These are phyloP conservation scores for Microcebus jonahi DNA, from an alignment of 2,113 vertebrate species.

Conservation along the genomic window DNA sequence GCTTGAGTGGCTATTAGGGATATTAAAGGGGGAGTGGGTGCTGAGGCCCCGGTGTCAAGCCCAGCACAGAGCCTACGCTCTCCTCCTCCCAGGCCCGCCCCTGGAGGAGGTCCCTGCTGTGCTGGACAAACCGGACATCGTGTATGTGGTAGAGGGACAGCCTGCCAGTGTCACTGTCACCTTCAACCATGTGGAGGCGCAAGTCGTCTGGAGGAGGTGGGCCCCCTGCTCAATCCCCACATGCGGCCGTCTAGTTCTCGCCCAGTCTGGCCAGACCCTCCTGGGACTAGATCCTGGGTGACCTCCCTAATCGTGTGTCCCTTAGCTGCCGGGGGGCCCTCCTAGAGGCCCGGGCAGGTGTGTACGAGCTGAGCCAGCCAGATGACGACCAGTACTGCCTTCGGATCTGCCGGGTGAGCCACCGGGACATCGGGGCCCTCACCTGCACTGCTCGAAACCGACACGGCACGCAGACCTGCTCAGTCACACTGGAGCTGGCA, in stretches of 20 bases:
- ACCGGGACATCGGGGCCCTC: slow-evolving; percentile 88
- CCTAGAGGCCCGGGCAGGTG: slow-evolving; percentile 85
- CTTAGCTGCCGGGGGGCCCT: slow-evolving; percentile 86
- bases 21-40: background rate
- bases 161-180: slow-evolving; percentile 91
- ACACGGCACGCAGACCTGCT: slow-evolving; percentile 90
- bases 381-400: slow-evolving; percentile 95
- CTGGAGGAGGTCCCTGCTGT: slow-evolving; percentile 92
- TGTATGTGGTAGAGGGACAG: slow-evolving; percentile 95
- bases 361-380: slow-evolving; percentile 92
- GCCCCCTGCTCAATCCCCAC: background rate
- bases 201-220: slow-evolving; percentile 93
- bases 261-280: background rate
- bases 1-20: background rate
- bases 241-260: accelerated
- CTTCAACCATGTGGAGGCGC: slow-evolving; percentile 94
- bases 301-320: background rate
- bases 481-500: slow-evolving; percentile 90
- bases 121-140: slow-evolving; percentile 93
- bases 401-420: slow-evolving; percentile 88
- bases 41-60: background rate
- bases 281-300: background rate
- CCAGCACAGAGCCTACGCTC: background rate
- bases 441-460: slow-evolving; percentile 92
- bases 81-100: slow-evolving; percentile 87